Evolutionary conservation across 1,140 invertebrate genomes (phyloP), one percentile per base, ranked within the genome.

Genomic region (Drosophila rhopaloa): DNA sequence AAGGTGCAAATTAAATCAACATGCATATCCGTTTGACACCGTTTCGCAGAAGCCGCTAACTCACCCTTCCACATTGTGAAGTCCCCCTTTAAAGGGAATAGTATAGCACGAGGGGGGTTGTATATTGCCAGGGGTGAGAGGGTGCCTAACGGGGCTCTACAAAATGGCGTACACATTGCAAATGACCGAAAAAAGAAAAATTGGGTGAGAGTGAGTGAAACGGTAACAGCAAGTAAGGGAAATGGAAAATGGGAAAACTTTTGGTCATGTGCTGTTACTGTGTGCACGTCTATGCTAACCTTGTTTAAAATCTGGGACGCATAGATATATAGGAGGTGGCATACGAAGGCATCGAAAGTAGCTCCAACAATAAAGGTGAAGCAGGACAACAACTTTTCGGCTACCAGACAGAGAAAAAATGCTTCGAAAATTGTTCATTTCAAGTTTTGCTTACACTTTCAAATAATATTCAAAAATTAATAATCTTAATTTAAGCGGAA

Each of bases 1-100:
- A 72, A 89, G 84, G 84, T 89, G 84, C 84, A 89, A 89, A 89
- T 89, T 89, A 89, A 89, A 89, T 89, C 85, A 89, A 90, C 85
- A 89, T 89, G 84, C 84, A 89, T 89, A 90, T 89, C 84, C 84
- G 84, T 81, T 89, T 89, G 85, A 89, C 84, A 89, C 84, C 85
- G 73, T 84, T 89, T 89, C 81, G 77, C 70, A 68, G 78, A 80
- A 40, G 58, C 51, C 35, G 27, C 46, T n/a, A 54, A 13, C 48
- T 32, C 62, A 32, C 50, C 13, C 48, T 1, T 35, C n/a, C 19
- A 13, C 32, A 38, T 44, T 27, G 11, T 0, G 38, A 38, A 32
- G 38, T 9, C 14, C 32, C 13, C 54, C 35, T 40, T 19, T 13
- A 44, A 75, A 75, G 27, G 58, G 44, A 55, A 65, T 74, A 50